These are phyloP conservation scores for Anastrepha obliqua DNA, from an alignment of 1,140 invertebrate genomes.

Conservation along the genomic window DNA sequence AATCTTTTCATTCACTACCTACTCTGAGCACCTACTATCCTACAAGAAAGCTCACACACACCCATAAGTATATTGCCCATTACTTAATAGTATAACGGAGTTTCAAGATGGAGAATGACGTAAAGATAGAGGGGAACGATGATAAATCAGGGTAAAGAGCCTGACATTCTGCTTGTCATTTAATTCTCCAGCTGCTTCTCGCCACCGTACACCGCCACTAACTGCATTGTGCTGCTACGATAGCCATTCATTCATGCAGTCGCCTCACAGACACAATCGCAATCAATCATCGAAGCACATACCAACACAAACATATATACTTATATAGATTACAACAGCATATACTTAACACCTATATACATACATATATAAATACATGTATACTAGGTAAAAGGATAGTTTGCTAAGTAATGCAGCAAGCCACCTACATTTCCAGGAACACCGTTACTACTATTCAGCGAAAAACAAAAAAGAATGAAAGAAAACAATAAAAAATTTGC, in stretches of 20 bases:
- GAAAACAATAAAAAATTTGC: not conserved
- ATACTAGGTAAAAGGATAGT: not conserved
- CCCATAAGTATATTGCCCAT: not conserved
- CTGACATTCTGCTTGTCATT: constrained; percentile 1
- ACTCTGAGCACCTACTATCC: not conserved
- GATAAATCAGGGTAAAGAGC: constrained; percentile 20
- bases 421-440: not conserved
- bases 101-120: not conserved
- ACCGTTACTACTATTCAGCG: not conserved
- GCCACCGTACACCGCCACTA: not conserved
- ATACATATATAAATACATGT: not conserved
- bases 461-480: not conserved
- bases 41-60: not conserved
- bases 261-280: not conserved
- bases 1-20: not conserved
- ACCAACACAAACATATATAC: not conserved
- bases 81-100: not conserved
- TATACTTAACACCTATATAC: no score
- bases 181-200: not conserved
- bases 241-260: not conserved
- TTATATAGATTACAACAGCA: not conserved
- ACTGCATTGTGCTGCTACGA: not conserved
- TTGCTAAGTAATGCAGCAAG: not conserved
- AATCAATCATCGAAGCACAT: not conserved
- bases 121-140: constrained; percentile 1